Percentiles rank a stretch among this genome's conserved stretches.
These are phyloP conservation scores for Rhabdornis inornatus DNA, from an alignment of 2,113 vertebrate species.

Conservation along the genomic window DNA sequence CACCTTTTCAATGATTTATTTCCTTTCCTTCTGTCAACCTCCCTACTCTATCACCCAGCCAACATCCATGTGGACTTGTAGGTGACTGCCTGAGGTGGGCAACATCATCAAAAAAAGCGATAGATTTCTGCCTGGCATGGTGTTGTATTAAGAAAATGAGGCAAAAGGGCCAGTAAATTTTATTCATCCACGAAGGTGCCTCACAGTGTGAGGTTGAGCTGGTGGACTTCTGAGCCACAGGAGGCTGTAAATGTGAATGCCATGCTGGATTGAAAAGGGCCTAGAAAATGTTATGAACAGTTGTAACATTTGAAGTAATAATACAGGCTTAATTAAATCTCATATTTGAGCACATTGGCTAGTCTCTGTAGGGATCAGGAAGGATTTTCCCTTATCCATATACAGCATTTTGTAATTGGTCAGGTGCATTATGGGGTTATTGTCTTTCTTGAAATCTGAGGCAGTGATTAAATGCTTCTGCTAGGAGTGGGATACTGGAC, in stretches of 20 bases:
- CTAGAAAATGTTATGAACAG: constrained; percentile 21
- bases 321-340: constrained; percentile 57
- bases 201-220: not conserved
- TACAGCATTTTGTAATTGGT: constrained; percentile 22
- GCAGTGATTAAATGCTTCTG: not conserved
- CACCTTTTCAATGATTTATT: not conserved
- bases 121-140: not conserved
- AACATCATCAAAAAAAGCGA: not conserved
- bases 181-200: not conserved
- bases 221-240: not conserved
- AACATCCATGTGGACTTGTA: not conserved
- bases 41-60: not conserved
- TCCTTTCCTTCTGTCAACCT: not conserved
- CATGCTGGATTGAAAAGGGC: not conserved
- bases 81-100: not conserved
- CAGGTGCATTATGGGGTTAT: constrained; percentile 35
- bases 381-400: constrained; percentile 37
- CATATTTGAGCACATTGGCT: constrained; percentile 13
- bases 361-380: constrained; percentile 42
- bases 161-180: not conserved
- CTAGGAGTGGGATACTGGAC: not conserved
- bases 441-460: not conserved
- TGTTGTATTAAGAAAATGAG: not conserved
- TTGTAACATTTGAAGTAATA: constrained; percentile 57
- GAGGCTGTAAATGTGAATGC: constrained; percentile 8